Conservation (phyloP, 37 sponge, comb jelly and placozoan genomes). For the Aplysina aerophoba region DNA sequence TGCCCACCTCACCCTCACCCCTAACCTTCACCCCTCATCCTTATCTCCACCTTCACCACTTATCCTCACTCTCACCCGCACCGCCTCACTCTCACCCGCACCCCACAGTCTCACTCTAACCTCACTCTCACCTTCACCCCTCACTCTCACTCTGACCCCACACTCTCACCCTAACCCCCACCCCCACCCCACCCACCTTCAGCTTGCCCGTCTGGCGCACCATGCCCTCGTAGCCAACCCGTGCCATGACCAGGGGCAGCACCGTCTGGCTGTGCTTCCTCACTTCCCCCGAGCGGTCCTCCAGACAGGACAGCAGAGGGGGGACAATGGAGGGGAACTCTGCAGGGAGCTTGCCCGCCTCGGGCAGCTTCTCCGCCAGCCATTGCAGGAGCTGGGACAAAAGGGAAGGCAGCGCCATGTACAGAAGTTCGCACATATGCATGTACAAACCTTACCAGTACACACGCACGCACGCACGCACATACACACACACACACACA, state of each 20-base stretch:
- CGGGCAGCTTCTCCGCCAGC: conserved; percentile 81
- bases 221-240: conserved; percentile 76
- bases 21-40: conserved; percentile 11
- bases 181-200: conserved; percentile 21
- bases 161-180: too few species aligned
- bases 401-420: not conserved
- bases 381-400: conserved; percentile 56
- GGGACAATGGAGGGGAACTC: conserved; percentile 58
- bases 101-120: not conserved
- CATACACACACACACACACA: not conserved
- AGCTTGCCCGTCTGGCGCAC: conserved; percentile 54
- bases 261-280: conserved; percentile 75
- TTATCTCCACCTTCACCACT: too few species aligned
- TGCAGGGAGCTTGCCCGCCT: conserved; percentile 53
- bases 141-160: conserved; percentile 48
- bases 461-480: not conserved
- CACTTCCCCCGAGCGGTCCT: conserved; percentile 86
- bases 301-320: conserved; percentile 69
- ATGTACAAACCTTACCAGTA: not conserved
- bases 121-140: conserved; percentile 47
- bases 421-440: not conserved
- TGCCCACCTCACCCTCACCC: not conserved
- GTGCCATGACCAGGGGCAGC: conserved; percentile 61
- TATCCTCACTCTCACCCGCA: too few species aligned
- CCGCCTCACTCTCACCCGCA: not conserved